Evolutionary conservation across 2,888 invertebrate genomes (phyloP), one percentile per base, ranked within the genome.

Genomic region (Cerastoderma edule): DNA sequence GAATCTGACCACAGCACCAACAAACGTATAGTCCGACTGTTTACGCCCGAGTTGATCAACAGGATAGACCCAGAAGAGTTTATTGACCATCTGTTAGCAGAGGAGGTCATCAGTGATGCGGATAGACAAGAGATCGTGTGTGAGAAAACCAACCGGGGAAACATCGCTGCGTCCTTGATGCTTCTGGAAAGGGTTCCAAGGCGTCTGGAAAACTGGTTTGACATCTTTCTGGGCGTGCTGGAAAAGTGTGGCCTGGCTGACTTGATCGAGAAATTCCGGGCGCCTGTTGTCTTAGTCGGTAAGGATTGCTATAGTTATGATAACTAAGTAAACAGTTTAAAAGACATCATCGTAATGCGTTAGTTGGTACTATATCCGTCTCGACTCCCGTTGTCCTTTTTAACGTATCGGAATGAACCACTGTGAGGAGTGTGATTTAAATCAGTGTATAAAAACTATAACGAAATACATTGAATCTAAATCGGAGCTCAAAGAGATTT

Each of bases 11-110:
- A 66, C 24, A 35, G 53, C 1, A 56, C 53, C 13, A 57, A 60
- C 22, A 22, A 70, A 32, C 22, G 24, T 19, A 27, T 75, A 0
- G 27, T 75, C 4, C 35, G 56, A 30, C 30, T 75, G n/a, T 67
- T 75, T 32, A 75, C 69, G 0, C 75, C 75, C n/a, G 60, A 57
- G 13, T 39, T 75, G 3, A 75, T 75, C 32, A 66, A 57, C 0
- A 19, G 67, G 44, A 75, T 75, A 3, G 67, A 75, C 39, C 75
- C 75, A 22, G 64, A 67, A 28, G 75, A 70, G 44, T 75, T 70
- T 22, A 63, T 75, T 28, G 75, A 75, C 22, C 70, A 67, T 27
- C 33, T 75, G 16, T 60, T 66, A 16, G 70, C 44, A 27, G 57
- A 67, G n/a, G 53, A 48, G 8, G 66, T 70, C 0, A 70, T 75